Percentiles rank a stretch among this genome's conserved stretches.
Evolutionary conservation across 2,888 invertebrate genomes (phyloP).

Genomic region (Chloroclystis v-ata): DNA sequence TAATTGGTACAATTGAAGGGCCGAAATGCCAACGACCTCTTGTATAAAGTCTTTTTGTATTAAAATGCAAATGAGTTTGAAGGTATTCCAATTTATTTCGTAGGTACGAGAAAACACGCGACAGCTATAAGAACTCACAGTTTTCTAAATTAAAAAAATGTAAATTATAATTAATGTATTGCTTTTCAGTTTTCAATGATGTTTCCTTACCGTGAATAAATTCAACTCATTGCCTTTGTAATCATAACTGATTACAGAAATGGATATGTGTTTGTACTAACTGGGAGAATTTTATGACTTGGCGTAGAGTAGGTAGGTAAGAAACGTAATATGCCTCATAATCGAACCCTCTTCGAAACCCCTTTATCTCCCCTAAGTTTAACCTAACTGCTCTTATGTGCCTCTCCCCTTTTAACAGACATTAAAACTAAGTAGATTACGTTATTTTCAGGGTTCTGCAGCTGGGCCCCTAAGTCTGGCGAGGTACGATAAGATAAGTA

Average conservation of each 20-base stretch:
- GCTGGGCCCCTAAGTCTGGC: not conserved
- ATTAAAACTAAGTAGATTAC: constrained; percentile 20
- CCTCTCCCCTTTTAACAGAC: constrained; percentile 23
- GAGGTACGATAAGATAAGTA: not conserved
- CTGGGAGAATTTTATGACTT: constrained; percentile 2
- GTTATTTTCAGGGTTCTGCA: constrained; percentile 8
- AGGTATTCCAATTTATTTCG: constrained; percentile 13
- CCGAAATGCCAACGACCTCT: constrained; percentile 52
- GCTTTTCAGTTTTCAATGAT: not conserved
- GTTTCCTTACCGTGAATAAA: not conserved
- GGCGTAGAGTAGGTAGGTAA: constrained; percentile 1
- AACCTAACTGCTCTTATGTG: constrained; percentile 35
- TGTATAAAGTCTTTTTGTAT: constrained; percentile 38
- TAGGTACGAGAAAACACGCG: constrained; percentile 2
- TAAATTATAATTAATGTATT: not conserved
- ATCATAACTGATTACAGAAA: not conserved
- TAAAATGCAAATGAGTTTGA: constrained; percentile 39
- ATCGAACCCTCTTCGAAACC: constrained; percentile 25
- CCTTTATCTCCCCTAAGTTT: constrained; percentile 40
- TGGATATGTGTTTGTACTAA: not conserved
- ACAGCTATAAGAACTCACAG: not conserved
- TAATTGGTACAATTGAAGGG: constrained; percentile 67
- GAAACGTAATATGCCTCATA: constrained; percentile 21
- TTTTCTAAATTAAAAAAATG: not conserved
- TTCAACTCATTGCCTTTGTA: not conserved